Evolutionary conservation across 2,113 vertebrate genomes (phyloP).

Genomic region (Eudyptes chrysolophus): DNA sequence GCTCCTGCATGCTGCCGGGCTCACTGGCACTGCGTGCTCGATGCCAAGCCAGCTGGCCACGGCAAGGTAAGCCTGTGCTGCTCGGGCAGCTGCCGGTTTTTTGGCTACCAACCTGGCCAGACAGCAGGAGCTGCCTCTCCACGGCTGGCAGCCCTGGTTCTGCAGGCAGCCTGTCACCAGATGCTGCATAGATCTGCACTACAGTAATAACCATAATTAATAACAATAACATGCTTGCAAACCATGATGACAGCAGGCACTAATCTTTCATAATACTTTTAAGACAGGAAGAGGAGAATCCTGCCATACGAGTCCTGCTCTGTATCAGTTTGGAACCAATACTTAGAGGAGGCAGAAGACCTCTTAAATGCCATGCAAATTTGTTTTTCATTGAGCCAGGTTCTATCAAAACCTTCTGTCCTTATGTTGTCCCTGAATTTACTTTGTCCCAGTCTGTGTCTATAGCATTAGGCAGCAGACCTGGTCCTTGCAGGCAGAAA

Average conservation of each 20-base stretch:
- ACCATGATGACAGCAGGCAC: slow-evolving; percentile 46
- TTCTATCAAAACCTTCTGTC: neutral
- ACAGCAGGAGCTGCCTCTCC: neutral
- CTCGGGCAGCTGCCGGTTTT: neutral
- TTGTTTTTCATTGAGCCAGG: neutral
- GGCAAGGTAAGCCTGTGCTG: neutral
- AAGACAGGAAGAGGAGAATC: slow-evolving; percentile 66
- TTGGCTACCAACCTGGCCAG: neutral
- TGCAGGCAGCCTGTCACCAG: slow-evolving; percentile 27
- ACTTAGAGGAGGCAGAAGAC: slow-evolving; percentile 26
- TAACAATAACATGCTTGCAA: slow-evolving; percentile 63
- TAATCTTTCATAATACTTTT: slow-evolving; percentile 68
- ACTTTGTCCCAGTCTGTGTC: neutral
- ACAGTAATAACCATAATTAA: slow-evolving; percentile 54
- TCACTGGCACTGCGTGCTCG: accelerated
- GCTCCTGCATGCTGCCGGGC: neutral
- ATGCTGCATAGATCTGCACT: slow-evolving; percentile 2
- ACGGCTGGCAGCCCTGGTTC: neutral
- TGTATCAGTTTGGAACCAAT: slow-evolving; percentile 28
- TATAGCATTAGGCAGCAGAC: neutral
- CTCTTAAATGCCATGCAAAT: neutral
- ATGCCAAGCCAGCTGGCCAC: neutral
- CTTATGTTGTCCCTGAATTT: neutral
- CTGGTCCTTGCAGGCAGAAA: neutral
- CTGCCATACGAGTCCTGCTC: slow-evolving; percentile 44